A percentile compares a stretch with the other conserved stretches of the same genome.
Conservation (phyloP, 2,113 vertebrate genomes). For the Pipra filicauda region DNA sequence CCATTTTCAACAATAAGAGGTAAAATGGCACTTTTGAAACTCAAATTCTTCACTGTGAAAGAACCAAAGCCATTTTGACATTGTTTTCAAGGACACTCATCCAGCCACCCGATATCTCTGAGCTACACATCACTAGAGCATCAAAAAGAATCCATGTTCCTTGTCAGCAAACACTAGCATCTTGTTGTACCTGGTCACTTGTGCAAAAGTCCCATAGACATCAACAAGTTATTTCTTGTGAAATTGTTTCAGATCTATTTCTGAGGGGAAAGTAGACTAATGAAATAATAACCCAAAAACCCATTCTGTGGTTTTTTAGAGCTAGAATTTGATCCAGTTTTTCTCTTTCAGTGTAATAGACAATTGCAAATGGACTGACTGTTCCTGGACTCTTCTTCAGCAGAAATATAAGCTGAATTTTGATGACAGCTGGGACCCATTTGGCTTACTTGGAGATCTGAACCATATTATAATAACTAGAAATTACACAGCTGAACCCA, state of each 20-base stretch:
- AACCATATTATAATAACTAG: neutral
- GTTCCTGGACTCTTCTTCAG: neutral
- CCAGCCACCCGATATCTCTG: fast-evolving
- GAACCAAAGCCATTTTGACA: neutral
- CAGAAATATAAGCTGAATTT: conserved; percentile 5
- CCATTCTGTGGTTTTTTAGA: neutral
- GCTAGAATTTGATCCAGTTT: neutral
- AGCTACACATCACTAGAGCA: neutral
- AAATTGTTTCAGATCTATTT: neutral
- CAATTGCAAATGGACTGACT: neutral
- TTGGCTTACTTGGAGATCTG: neutral
- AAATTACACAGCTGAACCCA: conserved; percentile 1
- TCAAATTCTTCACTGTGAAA: neutral
- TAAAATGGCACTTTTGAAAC: neutral
- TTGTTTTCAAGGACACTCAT: neutral
- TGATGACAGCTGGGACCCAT: neutral
- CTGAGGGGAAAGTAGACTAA: neutral
- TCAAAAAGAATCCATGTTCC: neutral
- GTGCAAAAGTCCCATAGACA: neutral
- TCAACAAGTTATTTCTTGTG: neutral
- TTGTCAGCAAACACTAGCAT: neutral
- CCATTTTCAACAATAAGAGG: neutral
- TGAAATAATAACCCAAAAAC: neutral
- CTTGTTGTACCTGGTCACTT: neutral
- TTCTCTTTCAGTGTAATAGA: neutral